These are phyloP conservation scores for Tenualosa ilisha DNA, from an alignment of 2,797 vertebrate genomes.

Conservation along the genomic window DNA sequence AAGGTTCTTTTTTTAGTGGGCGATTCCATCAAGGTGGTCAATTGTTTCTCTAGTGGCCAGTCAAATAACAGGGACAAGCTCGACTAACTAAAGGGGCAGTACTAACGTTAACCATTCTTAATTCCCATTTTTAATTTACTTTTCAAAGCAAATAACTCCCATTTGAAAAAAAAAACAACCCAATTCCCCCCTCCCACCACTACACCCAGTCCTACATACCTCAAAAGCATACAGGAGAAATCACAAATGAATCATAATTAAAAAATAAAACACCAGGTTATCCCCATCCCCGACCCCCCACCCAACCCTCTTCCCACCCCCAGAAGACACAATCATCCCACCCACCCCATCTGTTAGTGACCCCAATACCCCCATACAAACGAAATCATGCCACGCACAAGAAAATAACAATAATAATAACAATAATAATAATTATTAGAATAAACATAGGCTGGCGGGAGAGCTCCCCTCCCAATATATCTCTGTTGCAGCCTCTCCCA, in stretches of 20 bases:
- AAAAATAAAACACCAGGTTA: background rate
- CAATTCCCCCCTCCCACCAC: background rate
- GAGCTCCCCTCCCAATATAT: background rate
- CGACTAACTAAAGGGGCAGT: constrained; percentile 62
- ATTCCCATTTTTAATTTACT: constrained; percentile 58
- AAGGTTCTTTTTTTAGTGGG: background rate
- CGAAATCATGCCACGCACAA: constrained; percentile 12
- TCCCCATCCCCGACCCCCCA: background rate
- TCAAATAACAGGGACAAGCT: constrained; percentile 7
- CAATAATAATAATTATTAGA: constrained; percentile 50
- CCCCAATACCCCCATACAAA: constrained; percentile 7
- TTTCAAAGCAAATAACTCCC: constrained; percentile 41
- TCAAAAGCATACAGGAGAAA: constrained; percentile 36
- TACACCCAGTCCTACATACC: constrained; percentile 54
- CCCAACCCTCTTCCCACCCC: background rate
- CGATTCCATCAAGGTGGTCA: background rate
- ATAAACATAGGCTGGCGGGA: constrained; percentile 32
- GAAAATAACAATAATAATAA: constrained; percentile 40
- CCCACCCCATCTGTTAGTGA: background rate
- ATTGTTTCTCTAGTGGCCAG: background rate
- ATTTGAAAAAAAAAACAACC: background rate
- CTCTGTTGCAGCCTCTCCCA: constrained; percentile 27
- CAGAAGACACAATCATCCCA: constrained; percentile 20
- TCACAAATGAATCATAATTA: constrained; percentile 34
- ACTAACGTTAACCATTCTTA: constrained; percentile 43